Percentiles rank a stretch among this genome's conserved stretches.
These are phyloP conservation scores for Timandra comae DNA, from an alignment of 2,888 invertebrate species.

Conservation along the genomic window DNA sequence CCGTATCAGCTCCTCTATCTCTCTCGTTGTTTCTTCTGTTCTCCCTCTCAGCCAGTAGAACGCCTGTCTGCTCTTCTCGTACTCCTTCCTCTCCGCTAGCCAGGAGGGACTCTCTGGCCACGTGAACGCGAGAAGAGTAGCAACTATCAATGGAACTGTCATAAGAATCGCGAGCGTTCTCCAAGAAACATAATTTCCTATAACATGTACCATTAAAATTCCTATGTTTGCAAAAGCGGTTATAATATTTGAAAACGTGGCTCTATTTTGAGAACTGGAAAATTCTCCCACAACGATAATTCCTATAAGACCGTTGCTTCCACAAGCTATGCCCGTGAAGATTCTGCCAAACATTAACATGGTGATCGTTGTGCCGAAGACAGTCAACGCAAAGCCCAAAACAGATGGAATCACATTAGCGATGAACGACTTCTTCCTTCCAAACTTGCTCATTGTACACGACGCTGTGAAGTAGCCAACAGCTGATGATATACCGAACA, in stretches of 20 bases:
- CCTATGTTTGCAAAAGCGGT: slow-evolving; percentile 41
- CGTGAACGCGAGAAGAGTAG: slow-evolving; percentile 44
- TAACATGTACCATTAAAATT: slow-evolving; percentile 31
- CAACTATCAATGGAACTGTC: slow-evolving; percentile 29
- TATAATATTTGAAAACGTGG: slow-evolving; percentile 47
- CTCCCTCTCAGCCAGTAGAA: slow-evolving; percentile 71
- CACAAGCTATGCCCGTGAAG: slow-evolving; percentile 35
- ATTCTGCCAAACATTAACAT: slow-evolving; percentile 36
- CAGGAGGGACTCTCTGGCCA: slow-evolving; percentile 79
- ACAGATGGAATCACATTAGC: slow-evolving; percentile 36
- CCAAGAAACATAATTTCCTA: slow-evolving; percentile 37
- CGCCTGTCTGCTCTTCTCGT: slow-evolving; percentile 61
- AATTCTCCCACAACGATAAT: slow-evolving; percentile 52
- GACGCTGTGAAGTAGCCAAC: slow-evolving; percentile 37
- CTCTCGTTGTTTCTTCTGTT: slow-evolving; percentile 22
- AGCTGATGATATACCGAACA: slow-evolving; percentile 31
- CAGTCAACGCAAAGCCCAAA: slow-evolving; percentile 39
- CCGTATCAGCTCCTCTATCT: slow-evolving; percentile 31
- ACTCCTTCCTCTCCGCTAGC: slow-evolving; percentile 59
- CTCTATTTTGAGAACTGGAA: slow-evolving; percentile 41
- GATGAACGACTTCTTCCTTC: slow-evolving; percentile 33
- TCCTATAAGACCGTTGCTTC: slow-evolving; percentile 34
- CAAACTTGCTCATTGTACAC: slow-evolving; percentile 38
- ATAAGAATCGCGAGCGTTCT: slow-evolving; percentile 34
- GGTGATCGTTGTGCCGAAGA: slow-evolving; percentile 28